Base-by-base conservation (phyloP, 2,113 vertebrate species). In the Eclectus roratus region DNA sequence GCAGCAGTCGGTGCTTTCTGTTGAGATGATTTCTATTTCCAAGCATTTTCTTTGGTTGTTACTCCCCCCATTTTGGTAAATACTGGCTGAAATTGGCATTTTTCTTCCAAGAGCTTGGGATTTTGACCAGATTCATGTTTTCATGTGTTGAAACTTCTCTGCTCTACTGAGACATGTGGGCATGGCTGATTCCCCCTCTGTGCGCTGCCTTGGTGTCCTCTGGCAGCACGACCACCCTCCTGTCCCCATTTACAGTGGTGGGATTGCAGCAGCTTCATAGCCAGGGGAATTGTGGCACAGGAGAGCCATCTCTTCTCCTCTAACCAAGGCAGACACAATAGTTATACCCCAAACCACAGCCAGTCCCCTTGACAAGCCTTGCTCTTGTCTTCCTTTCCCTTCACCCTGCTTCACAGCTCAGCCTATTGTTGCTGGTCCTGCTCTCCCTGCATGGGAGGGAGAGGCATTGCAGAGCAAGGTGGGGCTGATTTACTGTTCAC, bases 401-500 rank as follows among this genome's bases (percentile, higher is more conserved):
- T 33, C 2, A 0, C 69, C 84, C 49, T 0, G 0, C 13, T 71
- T 74, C 5, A 2, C 56, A 86, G 83, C 86, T 89, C 83, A 77
- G 80, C 69, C 77, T 89, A 83, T 86, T 92, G 70, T 81, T 89
- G 69, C 91, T 0, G 3, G 37, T 84, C 49, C 77, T 86, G 86
- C 77, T 65, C 77, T 65, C 7, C 35, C 90, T 17, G 4, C 1
- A 15, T 11, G 5, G 87, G 92, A 94, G 96, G 91, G 91, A 89
- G 80, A 88, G 85, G 71, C 92, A 81, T 65, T 94, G 92, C 70
- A 9, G 88, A 94, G 95, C 55, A 87, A 97, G 96, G 95, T 96
- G 95, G 93, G 96, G 92, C 95, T 96, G 96, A 95, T 96, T 96
- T 96, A 96, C 94, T 92, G 94, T 76, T 91, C 93, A 28, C 71